Evolutionary conservation across 2,888 invertebrate species (phyloP).

Genomic region (Drymonia ruficornis): DNA sequence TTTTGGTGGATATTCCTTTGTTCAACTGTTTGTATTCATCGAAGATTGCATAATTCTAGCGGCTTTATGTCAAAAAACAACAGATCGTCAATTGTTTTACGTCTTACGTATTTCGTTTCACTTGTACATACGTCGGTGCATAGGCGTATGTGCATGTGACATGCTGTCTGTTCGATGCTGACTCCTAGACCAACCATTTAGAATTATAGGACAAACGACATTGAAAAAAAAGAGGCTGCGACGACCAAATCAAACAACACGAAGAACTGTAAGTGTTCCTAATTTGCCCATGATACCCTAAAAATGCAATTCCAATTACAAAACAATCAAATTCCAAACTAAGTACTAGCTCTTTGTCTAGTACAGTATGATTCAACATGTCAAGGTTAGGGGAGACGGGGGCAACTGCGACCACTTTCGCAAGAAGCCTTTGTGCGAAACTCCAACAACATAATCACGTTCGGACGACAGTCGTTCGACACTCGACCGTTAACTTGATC

Average conservation of each 20-base stretch:
- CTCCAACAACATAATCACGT: slow-evolving; percentile 35
- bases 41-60: too few relatives aligned
- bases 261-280: neutral
- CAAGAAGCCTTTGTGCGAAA: slow-evolving; percentile 50
- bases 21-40: too few relatives aligned
- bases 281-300: neutral
- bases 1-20: too few relatives aligned
- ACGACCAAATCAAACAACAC: neutral
- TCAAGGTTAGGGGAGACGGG: slow-evolving; percentile 52
- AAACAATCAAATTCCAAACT: neutral
- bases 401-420: slow-evolving; percentile 53
- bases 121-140: too few relatives aligned
- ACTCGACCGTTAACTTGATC: neutral
- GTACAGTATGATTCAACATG: slow-evolving; percentile 48
- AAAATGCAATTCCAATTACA: neutral
- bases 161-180: too few relatives aligned
- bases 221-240: neutral
- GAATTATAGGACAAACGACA: too few relatives aligned
- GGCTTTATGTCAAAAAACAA: too few relatives aligned
- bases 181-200: too few relatives aligned
- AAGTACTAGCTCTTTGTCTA: slow-evolving; percentile 32
- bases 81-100: too few relatives aligned
- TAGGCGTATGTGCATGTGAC: too few relatives aligned
- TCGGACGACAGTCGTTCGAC: slow-evolving; percentile 27
- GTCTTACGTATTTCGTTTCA: too few relatives aligned